Evolutionary conservation across 2,113 vertebrate genomes (phyloP), one percentile per base, ranked within the genome.

Genomic region (Corydoras sp.): DNA sequence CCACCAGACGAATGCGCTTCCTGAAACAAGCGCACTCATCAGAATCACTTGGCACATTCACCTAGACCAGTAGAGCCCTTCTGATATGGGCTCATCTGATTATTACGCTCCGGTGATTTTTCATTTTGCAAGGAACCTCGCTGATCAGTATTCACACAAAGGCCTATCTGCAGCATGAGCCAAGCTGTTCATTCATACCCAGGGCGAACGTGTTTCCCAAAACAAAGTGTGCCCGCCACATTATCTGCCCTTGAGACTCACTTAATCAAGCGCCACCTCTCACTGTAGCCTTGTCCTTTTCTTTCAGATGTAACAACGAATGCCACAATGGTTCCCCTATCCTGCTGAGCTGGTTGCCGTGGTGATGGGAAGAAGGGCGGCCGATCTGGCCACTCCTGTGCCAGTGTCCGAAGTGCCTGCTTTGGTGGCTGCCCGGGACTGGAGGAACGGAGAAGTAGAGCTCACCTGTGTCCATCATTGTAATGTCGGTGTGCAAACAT

Each of bases 401-500:
- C 86, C 88, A 13, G 86, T 89, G 73, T 79, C 89, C 18, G 88
- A 87, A 54, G 80, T 88, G 54, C 87, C 88, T 8, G 88, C 87
- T 24, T 71, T 89, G 78, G 85, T 86, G 1, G 88, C 87, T 14
- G 79, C 83, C 50, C 85, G 82, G 4, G 76, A 84, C 14, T 89
- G 85, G 87, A 87, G 83, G 76, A 83, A 72, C 32, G 81, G 81
- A 75, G 79, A 79, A 69, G 82, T 83, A 63, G 75, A 82, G 18
- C 81, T 86, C 35, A 76, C 83, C 2, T 88, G 85, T 81, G 78
- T 79, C 62, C 79, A 84, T 78, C 86, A 86, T 18, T 86, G 86
- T 77, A 89, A 81, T n/a, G 73, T 90, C 10, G 89, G 83, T 43
- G 82, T 90, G 69, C 89, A 89, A 71, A 90, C 89, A 0, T 89